These are phyloP conservation scores for Chelonoidis abingdonii DNA, from an alignment of 2,113 vertebrate genomes.

Conservation along the genomic window DNA sequence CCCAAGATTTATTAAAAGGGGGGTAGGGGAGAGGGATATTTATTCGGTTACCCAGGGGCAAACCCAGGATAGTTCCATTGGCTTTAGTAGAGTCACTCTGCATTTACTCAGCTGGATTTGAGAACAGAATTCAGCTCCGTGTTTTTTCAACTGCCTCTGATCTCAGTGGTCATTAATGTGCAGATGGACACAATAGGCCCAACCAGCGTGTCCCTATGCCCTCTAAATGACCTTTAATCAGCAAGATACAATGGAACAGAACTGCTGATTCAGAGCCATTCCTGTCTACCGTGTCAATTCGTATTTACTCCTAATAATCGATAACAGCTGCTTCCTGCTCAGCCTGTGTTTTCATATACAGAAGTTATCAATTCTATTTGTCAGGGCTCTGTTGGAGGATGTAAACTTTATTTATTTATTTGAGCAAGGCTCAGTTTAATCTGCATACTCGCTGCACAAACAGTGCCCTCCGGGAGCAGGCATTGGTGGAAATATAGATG, in stretches of 20 bases:
- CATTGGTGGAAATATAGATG: background rate
- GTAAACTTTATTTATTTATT: fast-evolving
- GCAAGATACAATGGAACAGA: constrained; percentile 51
- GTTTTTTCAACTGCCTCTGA: constrained; percentile 45
- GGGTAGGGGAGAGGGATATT: fast-evolving
- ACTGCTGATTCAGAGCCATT: background rate
- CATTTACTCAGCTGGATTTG: background rate
- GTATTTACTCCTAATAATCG: constrained; percentile 34
- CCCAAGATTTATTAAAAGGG: background rate
- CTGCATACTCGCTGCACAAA: background rate
- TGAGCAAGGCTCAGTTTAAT: background rate
- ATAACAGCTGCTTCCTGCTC: background rate
- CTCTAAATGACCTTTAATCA: constrained; percentile 60
- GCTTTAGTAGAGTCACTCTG: background rate
- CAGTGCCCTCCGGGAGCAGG: background rate
- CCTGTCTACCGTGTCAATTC: constrained; percentile 24
- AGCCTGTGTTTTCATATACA: background rate
- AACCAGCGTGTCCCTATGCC: background rate
- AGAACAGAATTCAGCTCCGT: background rate
- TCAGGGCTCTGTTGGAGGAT: background rate
- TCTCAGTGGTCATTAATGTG: constrained; percentile 40
- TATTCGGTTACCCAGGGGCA: background rate
- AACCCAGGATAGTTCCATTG: background rate
- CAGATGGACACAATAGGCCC: constrained; percentile 36
- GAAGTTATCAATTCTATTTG: background rate